Conservation (phyloP, 2,113 vertebrate genomes). For the Megatriorchis doriae region DNA sequence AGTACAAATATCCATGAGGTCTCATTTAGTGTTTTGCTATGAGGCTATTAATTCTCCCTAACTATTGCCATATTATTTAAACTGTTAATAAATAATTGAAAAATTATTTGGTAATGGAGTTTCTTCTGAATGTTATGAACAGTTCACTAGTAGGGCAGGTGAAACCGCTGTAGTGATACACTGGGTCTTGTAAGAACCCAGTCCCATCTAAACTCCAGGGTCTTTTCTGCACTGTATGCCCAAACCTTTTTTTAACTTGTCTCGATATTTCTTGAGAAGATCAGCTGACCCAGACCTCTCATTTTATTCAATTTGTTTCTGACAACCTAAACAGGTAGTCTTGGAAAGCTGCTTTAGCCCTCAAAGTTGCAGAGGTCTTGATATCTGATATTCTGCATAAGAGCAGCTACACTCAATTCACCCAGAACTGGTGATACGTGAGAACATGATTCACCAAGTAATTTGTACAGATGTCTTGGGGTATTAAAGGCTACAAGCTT, state of each 20-base stretch:
- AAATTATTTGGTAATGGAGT: not conserved
- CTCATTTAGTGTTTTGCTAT: not conserved
- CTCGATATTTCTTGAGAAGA: not conserved
- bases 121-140: not conserved
- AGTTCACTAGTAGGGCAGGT: not conserved
- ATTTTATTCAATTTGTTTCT: not conserved
- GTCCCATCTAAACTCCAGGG: not conserved
- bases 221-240: not conserved
- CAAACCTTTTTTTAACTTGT: not conserved
- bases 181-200: not conserved
- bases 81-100: not conserved
- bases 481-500: not conserved
- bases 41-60: not conserved
- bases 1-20: not conserved
- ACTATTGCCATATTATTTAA: not conserved
- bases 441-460: not conserved
- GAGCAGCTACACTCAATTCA: not conserved
- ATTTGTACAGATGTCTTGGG: not conserved
- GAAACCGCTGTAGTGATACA: not conserved
- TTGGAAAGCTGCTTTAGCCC: not conserved
- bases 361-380: not conserved
- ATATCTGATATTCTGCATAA: not conserved
- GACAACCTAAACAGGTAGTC: not conserved
- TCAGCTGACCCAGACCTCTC: not conserved
- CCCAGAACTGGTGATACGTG: not conserved